Evolutionary conservation across 2,113 vertebrate species (phyloP), one percentile per base, ranked within the genome.

Genomic region (Psettodes erumei): DNA sequence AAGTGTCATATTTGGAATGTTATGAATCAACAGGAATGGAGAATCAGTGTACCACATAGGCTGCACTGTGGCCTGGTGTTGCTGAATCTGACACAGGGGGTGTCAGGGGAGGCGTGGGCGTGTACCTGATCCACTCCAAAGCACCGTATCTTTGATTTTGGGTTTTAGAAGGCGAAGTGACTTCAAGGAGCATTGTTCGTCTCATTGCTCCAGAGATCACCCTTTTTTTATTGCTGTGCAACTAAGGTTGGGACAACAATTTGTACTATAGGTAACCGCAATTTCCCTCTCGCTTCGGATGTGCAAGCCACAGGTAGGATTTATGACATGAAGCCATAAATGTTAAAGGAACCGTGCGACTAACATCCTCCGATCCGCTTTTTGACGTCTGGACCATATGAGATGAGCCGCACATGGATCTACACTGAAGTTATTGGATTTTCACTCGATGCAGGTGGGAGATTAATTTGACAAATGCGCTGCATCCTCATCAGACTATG

Each of bases 351-450:
- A 18, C 11, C 3, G 13, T 3, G 19, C 11, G 35, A 35, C 30
- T 13, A 27, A 16, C n/a, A 12, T 10, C 28, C 0, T 25, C 60
- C 8, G 27, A 47, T 27, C 16, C 16, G 5, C 9, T 28, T 35
- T 71, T 48, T 59, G 28, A 28, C 27, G 2, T 19, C 35, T 47
- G 81, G 66, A 87, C 51, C 35, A 10, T 30, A n/a, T 59, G 74
- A 66, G 60, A 79, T 78, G 81, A 81, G 35, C 75, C 56, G 48
- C 53, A 43, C 40, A 8, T n/a, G 77, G 83, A 89, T 71, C 27
- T 33, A n/a, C 19, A 27, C 23, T 15, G n/a, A 72, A 67, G 40
- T 79, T 61, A 13, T 37, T 85, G 88, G 87, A 83, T 78, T 83
- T 67, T 65, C 10, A 67, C 55, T 72, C 51, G 18, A 51, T 69